Conservation (phyloP, 2,113 vertebrate genomes). For the Cyanoramphus novaezelandiae region DNA sequence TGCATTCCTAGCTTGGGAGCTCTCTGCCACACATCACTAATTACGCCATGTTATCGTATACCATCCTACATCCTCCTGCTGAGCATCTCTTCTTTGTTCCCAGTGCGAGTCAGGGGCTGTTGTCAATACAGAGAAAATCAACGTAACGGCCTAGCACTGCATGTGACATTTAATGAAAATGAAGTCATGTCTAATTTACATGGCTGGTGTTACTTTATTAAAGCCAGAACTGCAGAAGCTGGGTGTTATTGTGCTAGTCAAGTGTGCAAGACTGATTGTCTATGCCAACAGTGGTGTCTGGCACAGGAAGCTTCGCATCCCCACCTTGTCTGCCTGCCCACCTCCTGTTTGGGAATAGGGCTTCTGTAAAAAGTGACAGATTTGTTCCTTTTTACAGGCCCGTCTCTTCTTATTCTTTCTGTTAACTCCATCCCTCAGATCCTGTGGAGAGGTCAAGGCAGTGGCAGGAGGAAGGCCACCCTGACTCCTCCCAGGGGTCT, state of each 20-base stretch:
- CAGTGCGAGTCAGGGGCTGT: not conserved
- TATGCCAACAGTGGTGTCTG: not conserved
- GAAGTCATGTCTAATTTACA: constrained; percentile 7
- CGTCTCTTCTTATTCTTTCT: not conserved
- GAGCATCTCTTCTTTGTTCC: not conserved
- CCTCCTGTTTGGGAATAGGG: not conserved
- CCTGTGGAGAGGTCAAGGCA: accelerated
- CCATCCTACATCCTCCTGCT: not conserved
- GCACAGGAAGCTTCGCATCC: not conserved
- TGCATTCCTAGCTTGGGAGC: not conserved
- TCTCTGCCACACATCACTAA: not conserved
- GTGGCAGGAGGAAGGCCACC: not conserved
- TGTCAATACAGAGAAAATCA: not conserved
- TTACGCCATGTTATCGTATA: not conserved
- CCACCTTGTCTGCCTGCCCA: not conserved
- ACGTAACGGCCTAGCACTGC: not conserved
- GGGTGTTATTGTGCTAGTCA: not conserved
- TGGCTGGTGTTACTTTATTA: not conserved
- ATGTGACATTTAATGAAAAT: constrained; percentile 21
- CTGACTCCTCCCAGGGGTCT: not conserved
- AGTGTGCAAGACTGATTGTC: not conserved
- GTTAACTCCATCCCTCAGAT: not conserved
- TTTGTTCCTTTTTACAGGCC: not conserved
- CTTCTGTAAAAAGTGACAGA: not conserved
- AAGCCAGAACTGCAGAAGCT: not conserved